Percentiles rank a stretch among this genome's conserved stretches.
Conservation (phyloP, 1,140 invertebrate genomes). For the Papilio machaon region DNA sequence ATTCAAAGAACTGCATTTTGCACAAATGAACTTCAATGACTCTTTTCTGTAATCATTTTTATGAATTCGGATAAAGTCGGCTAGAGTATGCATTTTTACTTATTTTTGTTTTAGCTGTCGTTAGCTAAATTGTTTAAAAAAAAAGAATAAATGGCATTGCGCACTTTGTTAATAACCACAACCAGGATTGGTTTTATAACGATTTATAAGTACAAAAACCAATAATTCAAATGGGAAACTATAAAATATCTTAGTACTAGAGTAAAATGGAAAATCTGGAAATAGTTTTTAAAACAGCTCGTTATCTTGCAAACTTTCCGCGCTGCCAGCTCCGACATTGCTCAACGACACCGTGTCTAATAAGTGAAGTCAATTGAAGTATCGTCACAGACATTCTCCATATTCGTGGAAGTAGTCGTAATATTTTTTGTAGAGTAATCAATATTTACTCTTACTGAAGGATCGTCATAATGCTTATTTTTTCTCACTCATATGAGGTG, state of each 20-base stretch:
- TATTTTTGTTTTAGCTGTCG: background rate
- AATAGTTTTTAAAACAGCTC: slow-evolving; percentile 18
- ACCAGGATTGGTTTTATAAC: too few species aligned
- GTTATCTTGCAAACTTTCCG: slow-evolving; percentile 34
- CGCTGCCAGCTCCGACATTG: slow-evolving; percentile 8
- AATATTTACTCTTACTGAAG: background rate
- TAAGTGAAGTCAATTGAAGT: slow-evolving; percentile 26
- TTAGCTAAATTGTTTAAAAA: background rate
- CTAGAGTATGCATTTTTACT: background rate
- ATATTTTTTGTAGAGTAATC: background rate
- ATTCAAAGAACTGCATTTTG: background rate
- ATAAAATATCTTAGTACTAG: background rate
- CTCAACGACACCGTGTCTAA: slow-evolving; percentile 32
- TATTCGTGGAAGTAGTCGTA: background rate
- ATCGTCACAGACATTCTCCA: background rate
- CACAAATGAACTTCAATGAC: background rate
- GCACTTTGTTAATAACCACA: background rate
- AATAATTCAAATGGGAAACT: background rate
- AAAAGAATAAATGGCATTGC: background rate
- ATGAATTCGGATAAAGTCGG: background rate
- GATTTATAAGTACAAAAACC: background rate
- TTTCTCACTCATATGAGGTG: too few species aligned
- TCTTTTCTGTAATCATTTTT: background rate
- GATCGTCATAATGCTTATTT: background rate
- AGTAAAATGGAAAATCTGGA: background rate